Evolutionary conservation across 2,888 invertebrate genomes (phyloP), one percentile per base, ranked within the genome.

Genomic region (Stegophylla sp.): DNA sequence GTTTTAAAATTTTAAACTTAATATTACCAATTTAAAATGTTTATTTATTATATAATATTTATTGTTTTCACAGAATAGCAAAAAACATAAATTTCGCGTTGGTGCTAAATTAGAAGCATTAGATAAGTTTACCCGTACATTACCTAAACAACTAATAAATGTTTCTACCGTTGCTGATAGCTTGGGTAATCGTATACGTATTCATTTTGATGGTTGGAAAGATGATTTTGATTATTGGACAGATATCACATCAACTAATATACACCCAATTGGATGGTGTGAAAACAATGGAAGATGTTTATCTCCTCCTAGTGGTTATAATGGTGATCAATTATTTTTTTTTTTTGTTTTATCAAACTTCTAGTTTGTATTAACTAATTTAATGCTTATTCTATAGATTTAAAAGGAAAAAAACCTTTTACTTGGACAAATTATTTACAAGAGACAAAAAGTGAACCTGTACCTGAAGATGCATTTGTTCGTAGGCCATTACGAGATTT

Each of bases 191-290:
- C 90, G 95, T 77, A 91, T 98, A 86, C 90, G 97, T 59, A 91
- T 98, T 79, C 96, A 95, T 87, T 97, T 97, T 87, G 97, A 97
- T 89, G 94, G 95, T 84, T 97, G 97, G 96, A 95, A 96, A 86
- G 94, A 94, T 86, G 92, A 93, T 85, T 97, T 96, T 85, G 97
- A 97, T 88, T 96, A 94, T 87, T 98, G 97, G 97, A 93, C 94
- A 12, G 95, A 97, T 85, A 92, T 94, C 13, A 91, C 91, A 73
- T 96, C 96, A 0, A 96, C 96, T 0, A 94, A 94, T 86, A 94
- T 98, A 83, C 96, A 96, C 88, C 95, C 96, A 0, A 93, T 96
- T 15, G 95, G 96, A 76, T 97, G 95, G 95, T 96, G 96, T 85
- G 91, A 93, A 85, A 91, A 93, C 84, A 92, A 93, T 85, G 92